Evolutionary conservation across 2,113 vertebrate species (phyloP), one percentile per base, ranked within the genome.

Genomic region (Phainopepla nitens): DNA sequence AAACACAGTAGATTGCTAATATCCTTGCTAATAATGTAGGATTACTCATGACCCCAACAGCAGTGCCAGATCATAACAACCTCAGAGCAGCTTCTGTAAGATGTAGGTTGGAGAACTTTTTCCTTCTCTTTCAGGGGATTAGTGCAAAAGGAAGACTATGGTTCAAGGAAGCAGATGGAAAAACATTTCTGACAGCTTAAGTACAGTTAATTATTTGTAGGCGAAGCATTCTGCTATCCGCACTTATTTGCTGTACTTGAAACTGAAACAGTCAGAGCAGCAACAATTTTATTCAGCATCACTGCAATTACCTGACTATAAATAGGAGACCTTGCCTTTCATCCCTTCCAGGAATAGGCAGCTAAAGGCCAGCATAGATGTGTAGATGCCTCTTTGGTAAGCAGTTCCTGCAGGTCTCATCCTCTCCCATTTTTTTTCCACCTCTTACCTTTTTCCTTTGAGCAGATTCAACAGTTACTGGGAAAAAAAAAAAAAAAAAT

Each of bases 301-400:
- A 22, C 79, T 89, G 93, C 91, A 94, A 93, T 92, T 94, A 94
- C n/a, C 86, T 83, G 68, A 39, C 94, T 97, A 97, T 94, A 97
- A 97, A 97, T 72, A 97, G 92, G 77, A 50, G 75, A 89, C 68
- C 85, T 89, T 56, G 53, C 71, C 56, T 91, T 86, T 50, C 87
- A 81, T 36, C 56, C 13, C 41, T 81, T 61, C 28, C 80, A 82
- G 69, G 51, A 92, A 42, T 11, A 72, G 61, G 64, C 50, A 93
- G 69, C 57, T 69, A 60, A 36, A 88, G 60, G 36, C 28, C 64
- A 92, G 73, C 50, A 81, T 50, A n/a, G 12, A 36, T 36, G 15
- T 36, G 36, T 49, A 42, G 31, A 19, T 56, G 33, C 6, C 29
- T 33, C n/a, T 42, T 61, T 29, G 33, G 60, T 56, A 56, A 73